phyloP scores from a whole-genome alignment of 2,888 invertebrate genomes.

The Dione juno region DNA sequence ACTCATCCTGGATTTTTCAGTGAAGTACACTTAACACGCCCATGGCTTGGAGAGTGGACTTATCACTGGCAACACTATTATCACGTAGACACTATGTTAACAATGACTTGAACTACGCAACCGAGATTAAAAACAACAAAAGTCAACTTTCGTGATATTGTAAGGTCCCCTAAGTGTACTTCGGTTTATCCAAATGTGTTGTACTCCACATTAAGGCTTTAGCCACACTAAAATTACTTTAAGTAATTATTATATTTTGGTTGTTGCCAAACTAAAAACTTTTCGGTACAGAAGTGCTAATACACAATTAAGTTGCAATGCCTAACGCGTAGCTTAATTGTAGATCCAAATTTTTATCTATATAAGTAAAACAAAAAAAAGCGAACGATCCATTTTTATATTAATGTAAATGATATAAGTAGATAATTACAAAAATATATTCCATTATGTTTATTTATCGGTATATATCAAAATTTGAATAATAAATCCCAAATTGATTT shows the following conservation, averaged over 20 bases:
- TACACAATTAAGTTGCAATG: too few relatives aligned
- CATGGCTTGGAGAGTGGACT: conserved; percentile 29
- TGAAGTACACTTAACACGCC: conserved; percentile 28
- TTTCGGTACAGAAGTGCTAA: too few relatives aligned
- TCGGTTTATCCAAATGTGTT: conserved; percentile 42
- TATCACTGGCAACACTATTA: conserved; percentile 33
- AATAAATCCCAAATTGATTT: background rate
- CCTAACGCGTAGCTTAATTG: too few relatives aligned
- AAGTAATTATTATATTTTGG: background rate
- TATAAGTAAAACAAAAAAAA: too few relatives aligned
- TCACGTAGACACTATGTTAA: conserved; percentile 39
- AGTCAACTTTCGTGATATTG: conserved; percentile 39
- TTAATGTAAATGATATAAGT: too few relatives aligned
- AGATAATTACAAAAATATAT: too few relatives aligned
- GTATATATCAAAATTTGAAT: too few relatives aligned
- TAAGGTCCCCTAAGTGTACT: conserved; percentile 43
- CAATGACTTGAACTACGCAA: conserved; percentile 37
- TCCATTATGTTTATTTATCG: too few relatives aligned
- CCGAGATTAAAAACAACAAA: conserved; percentile 39
- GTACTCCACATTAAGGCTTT: conserved; percentile 22
- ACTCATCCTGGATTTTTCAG: conserved; percentile 1
- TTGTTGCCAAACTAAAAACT: background rate
- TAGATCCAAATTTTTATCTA: too few relatives aligned
- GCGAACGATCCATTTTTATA: too few relatives aligned
- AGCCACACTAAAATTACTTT: conserved; percentile 9